Percentiles rank a stretch among this genome's conserved stretches.
These are phyloP conservation scores for Channa striata DNA, from an alignment of 2,797 vertebrate species.

Conservation along the genomic window DNA sequence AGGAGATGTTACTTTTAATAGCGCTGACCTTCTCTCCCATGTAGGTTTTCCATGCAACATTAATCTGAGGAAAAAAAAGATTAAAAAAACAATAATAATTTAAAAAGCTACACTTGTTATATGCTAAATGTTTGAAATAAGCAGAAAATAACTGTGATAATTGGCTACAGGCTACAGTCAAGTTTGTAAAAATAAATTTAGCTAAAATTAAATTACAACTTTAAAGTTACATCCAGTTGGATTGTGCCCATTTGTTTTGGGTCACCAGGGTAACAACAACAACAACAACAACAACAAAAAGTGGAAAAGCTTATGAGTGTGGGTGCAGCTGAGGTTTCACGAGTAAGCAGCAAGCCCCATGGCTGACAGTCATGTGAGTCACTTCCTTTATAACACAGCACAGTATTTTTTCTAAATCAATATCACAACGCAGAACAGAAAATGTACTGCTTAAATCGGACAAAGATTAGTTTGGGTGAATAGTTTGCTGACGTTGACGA, in stretches of 20 bases:
- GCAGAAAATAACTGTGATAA: slow-evolving; percentile 1
- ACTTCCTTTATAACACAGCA: slow-evolving; percentile 9
- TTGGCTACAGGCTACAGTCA: neutral
- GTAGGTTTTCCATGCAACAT: slow-evolving; percentile 14
- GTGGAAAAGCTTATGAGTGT: too few relatives aligned
- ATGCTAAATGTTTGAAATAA: neutral
- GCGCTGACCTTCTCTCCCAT: slow-evolving; percentile 41
- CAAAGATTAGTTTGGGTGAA: neutral
- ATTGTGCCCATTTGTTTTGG: too few relatives aligned
- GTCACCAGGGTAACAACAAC: too few relatives aligned
- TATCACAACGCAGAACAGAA: neutral
- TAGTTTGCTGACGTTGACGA: neutral
- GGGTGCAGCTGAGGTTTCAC: accelerated
- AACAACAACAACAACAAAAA: too few relatives aligned
- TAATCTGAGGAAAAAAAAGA: neutral
- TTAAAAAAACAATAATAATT: neutral
- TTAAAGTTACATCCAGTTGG: neutral
- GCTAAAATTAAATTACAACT: neutral
- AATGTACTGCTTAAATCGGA: neutral
- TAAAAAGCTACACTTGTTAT: neutral
- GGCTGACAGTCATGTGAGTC: neutral
- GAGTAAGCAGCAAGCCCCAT: neutral
- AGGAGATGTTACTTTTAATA: slow-evolving; percentile 50
- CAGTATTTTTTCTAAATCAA: neutral
- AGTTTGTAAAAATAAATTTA: neutral